phyloP scores from a whole-genome alignment of 2,888 invertebrate species.

The Anorthoa munda region DNA sequence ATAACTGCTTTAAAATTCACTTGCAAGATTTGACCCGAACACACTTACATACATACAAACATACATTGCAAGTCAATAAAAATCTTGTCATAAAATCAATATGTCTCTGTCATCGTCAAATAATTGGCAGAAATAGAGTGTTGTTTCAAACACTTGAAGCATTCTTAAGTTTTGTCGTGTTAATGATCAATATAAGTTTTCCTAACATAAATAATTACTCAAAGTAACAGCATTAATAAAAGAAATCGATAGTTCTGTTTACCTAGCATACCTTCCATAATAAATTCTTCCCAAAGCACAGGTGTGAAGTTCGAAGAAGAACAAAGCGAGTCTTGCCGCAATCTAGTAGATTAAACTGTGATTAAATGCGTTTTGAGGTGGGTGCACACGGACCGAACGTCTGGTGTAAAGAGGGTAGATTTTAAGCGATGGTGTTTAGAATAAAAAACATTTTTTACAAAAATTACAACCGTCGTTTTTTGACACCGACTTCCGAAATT shows the following conservation, averaged over 20 bases:
- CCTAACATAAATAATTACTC: background rate
- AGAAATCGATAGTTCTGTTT: background rate
- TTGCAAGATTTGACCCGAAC: too few species aligned
- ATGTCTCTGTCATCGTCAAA: background rate
- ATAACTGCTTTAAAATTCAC: too few species aligned
- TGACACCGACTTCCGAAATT: too few species aligned
- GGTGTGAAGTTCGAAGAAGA: slow-evolving; percentile 63
- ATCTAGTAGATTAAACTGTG: slow-evolving; percentile 82
- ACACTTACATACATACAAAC: too few species aligned
- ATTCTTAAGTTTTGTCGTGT: too few species aligned
- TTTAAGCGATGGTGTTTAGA: background rate
- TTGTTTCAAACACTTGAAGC: background rate
- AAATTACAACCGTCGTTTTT: too few species aligned
- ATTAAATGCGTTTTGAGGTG: slow-evolving; percentile 81
- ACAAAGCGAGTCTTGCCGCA: slow-evolving; percentile 70
- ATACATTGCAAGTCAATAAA: too few species aligned
- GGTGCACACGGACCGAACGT: slow-evolving; percentile 16
- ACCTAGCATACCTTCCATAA: slow-evolving; percentile 16
- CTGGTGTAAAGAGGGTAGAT: background rate
- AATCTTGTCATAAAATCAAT: background rate
- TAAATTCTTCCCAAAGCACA: slow-evolving; percentile 40
- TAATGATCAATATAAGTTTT: too few species aligned
- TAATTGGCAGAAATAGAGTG: background rate
- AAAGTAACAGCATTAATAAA: background rate
- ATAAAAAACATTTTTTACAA: too few species aligned